phyloP scores from a whole-genome alignment of 2,113 vertebrate genomes.

The Lichenostomus cassidix region DNA sequence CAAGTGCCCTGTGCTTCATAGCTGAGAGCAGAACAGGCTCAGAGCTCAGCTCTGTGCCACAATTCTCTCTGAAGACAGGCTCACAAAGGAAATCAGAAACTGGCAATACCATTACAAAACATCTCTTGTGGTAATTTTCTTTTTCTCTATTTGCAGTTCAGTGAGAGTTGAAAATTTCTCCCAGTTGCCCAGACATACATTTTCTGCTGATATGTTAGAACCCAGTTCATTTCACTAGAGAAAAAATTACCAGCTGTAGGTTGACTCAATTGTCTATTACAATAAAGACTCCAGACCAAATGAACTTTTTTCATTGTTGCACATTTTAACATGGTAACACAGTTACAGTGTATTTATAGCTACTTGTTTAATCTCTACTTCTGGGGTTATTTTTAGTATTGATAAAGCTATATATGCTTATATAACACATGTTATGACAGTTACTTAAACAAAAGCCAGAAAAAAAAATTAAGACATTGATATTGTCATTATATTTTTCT shows the following conservation, averaged over 20 bases:
- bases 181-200: not conserved
- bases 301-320: not conserved
- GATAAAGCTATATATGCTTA: not conserved
- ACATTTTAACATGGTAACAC: not conserved
- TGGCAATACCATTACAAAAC: not conserved
- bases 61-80: not conserved
- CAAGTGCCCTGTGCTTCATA: fast-evolving
- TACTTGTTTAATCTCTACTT: not conserved
- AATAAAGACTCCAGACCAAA: not conserved
- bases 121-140: too few species aligned
- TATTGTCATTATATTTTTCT: not conserved
- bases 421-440: not conserved
- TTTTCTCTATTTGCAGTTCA: not conserved
- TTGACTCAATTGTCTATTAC: not conserved
- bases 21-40: not conserved
- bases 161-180: not conserved
- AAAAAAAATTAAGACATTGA: not conserved
- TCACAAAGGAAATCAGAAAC: not conserved
- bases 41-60: not conserved
- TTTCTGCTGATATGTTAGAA: not conserved
- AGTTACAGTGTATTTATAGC: not conserved
- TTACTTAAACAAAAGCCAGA: not conserved
- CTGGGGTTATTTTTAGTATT: not conserved
- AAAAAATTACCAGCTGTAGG: not conserved
- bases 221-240: not conserved